Base-by-base conservation (phyloP, 2,888 invertebrate genomes). In the Dorcus hopei region DNA sequence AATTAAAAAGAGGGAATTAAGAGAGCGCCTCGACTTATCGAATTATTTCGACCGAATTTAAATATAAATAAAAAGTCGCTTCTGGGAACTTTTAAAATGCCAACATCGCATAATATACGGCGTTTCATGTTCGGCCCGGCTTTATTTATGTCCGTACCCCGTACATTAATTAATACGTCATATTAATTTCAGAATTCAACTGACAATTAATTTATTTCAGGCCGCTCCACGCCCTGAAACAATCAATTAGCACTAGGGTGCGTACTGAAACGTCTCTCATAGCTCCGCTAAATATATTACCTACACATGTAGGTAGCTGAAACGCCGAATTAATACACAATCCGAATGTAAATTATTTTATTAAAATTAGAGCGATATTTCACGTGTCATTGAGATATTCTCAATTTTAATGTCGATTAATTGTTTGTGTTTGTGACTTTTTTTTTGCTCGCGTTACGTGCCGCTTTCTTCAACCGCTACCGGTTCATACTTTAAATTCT, bases 151-250 rank as follows among this genome's bases (percentile, higher is more conserved):
- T 33, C 55, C 55, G 58, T 54, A 57, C 54, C 52, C 61, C 52
- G 47, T 54, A 63, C 67, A 66, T 67, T 67, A 67, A 67, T 67
- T 67, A 67, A 63, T 55, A 63, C 53, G 67, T 65, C 65, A 65
- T 63, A 67, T 67, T 67, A 67, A 67, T 67, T 67, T 67, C 67
- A 66, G 61, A 65, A 64, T 57, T 58, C 59, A 63, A 63, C 63
- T 61, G 61, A 65, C 64, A 65, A 67, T 66, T 66, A 65, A 67
- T 67, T 66, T 65, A 65, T 65, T 54, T 60, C 52, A 59, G 65
- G 57, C 61, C 49, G 56, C 52, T 61, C 57, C 61, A 65, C 66
- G 63, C 66, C 66, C 63, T 62, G 54, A 64, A 65, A 62, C 64
- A 65, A 65, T 67, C 66, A 65, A 67, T 67, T 67, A 67, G 63